Evolutionary conservation across 2,797 vertebrate species (phyloP), one percentile per base, ranked within the genome.

Genomic region (Rhodeus uyekii): DNA sequence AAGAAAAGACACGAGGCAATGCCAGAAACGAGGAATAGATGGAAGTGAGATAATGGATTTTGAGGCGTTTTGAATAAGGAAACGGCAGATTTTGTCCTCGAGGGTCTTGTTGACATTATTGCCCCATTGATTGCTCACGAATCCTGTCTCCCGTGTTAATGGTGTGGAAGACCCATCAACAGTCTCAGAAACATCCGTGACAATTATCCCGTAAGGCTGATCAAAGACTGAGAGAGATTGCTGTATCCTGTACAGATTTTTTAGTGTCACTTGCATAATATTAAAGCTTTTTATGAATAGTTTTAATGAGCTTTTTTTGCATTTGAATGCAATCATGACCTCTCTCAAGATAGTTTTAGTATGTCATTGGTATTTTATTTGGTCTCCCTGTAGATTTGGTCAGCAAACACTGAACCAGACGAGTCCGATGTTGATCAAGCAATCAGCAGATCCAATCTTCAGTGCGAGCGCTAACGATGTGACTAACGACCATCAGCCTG

Each of bases 91-190:
- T 75, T 58, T 75, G 36, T 58, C 1, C 72, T 5, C 36, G 10
- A 39, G 53, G 53, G 72, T n/a, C n/a, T 39, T 39, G n/a, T 75
- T 58, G 36, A 58, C 34, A 27, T 27, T 19, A 27, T 53, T 58
- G 13, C n/a, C 50, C 50, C 36, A 12, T 75, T 53, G 36, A 75
- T 75, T 39, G 72, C 16, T 60, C 34, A 60, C 0, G 4, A 27
- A 2, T 53, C 29, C 36, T 19, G 72, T 75, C 50, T 74, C n/a
- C n/a, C n/a, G 16, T 36, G 50, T 58, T 69, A 79, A 79, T 79
- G 38, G 18, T 16, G 53, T 0, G 55, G 55, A 60, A 75, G 12
- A 74, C 34, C n/a, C 48, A 55, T 36, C 32, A 36, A 8, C 29
- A 7, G 53, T 27, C 46, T 68, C 46, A 55, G 4, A 53, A 53